Conservation (phyloP, 2,888 invertebrate genomes). For the Escarpia spicata region DNA sequence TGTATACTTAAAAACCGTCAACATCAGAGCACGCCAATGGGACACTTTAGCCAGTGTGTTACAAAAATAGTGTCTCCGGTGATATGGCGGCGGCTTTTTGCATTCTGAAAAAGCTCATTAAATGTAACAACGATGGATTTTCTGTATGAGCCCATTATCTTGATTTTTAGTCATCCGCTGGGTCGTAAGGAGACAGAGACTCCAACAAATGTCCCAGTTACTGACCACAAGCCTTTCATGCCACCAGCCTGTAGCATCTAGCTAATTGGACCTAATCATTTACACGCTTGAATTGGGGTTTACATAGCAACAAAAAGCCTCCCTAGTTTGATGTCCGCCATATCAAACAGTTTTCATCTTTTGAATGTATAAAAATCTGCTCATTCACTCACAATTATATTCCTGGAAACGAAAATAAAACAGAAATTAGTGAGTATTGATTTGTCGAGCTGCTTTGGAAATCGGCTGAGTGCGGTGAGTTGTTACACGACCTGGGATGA, state of each 20-base stretch:
- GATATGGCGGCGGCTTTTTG: too few relatives aligned
- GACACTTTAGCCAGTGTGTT: too few relatives aligned
- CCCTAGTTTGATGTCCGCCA: not conserved
- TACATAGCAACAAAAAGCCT: not conserved
- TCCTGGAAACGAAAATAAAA: not conserved
- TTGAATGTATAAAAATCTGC: not conserved
- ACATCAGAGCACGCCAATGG: too few relatives aligned
- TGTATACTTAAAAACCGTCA: too few relatives aligned
- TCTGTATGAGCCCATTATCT: too few relatives aligned
- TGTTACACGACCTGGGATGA: not conserved
- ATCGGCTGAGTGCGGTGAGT: not conserved
- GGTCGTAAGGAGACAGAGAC: not conserved
- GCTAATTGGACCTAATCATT: not conserved
- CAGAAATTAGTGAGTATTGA: not conserved
- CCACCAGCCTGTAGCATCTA: not conserved
- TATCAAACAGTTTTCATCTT: constrained; percentile 3
- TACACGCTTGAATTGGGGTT: not conserved
- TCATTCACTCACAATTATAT: not conserved
- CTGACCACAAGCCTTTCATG: not conserved
- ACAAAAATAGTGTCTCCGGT: too few relatives aligned
- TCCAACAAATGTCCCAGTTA: not conserved
- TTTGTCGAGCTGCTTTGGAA: not conserved
- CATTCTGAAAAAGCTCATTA: too few relatives aligned
- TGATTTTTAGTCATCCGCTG: too few relatives aligned
- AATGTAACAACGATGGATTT: too few relatives aligned